Evolutionary conservation across 2,797 vertebrate genomes (phyloP), one percentile per base, ranked within the genome.

Genomic region (Sebastes glaucus): DNA sequence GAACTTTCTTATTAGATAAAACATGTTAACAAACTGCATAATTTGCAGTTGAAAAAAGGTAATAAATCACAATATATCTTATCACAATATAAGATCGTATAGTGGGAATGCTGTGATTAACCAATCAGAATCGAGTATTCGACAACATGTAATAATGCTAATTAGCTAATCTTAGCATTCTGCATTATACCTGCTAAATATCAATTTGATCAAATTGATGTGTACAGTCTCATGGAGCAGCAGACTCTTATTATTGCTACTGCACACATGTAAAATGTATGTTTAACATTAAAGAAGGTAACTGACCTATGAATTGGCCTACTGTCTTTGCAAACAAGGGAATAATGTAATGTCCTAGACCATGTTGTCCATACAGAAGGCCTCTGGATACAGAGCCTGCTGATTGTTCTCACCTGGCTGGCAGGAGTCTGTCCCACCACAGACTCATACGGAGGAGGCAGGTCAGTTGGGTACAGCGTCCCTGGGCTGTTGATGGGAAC

Each of bases 361-460:
- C 56, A 4, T 14, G 23, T 4, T 69, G 13, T 13, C 23, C 14
- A 11, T 13, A 42, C 11, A 69, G 18, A 57, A 6, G 9, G 23
- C 14, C 8, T 63, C 11, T 56, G 18, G 14, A n/a, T n/a, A n/a
- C 42, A 66, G 14, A 70, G 35, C 3, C 4, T 2, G 0, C 9
- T 7, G 13, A 35, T 35, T 42, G 14, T 65, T 11, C 95, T 95
- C 93, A 99, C 99, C 97, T 98, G 98, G 66, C 96, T 96, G 86
- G 96, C 93, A 1, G 97, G 95, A 0, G 94, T 95, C 56, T 97
- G 96, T 16, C 97, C 96, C 81, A 99, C 96, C 71, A 99, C 97
- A 3, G 97, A 97, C 93, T 99, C 99, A 1, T 99, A 99, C 0
- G 99, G 98, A n/a, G 99, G 98, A 1, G 99, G 99, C 49, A 99